Evolutionary conservation across 2,797 vertebrate genomes (phyloP).

Genomic region (Eptatretus atami): DNA sequence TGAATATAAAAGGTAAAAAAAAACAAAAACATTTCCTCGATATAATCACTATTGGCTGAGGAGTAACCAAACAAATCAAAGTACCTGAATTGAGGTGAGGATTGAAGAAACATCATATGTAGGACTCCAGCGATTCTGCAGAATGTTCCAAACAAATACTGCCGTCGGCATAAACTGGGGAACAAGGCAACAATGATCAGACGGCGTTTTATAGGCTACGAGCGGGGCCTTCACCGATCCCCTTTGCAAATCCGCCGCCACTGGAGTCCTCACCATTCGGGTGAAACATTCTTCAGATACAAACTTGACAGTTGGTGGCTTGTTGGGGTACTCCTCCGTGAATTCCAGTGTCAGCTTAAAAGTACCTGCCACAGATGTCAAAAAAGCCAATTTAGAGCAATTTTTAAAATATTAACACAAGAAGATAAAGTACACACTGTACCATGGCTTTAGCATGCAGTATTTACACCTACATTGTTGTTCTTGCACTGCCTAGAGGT

Average conservation of each 20-base stretch:
- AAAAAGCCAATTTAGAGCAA: conserved; percentile 7
- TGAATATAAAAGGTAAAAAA: neutral
- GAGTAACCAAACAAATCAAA: conserved; percentile 8
- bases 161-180: conserved; percentile 75
- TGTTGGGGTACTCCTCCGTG: conserved; percentile 98
- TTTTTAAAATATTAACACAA: neutral
- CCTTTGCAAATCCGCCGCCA: too few species aligned
- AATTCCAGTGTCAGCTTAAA: conserved; percentile 99
- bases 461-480: too few species aligned
- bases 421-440: too few species aligned
- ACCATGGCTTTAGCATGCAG: neutral
- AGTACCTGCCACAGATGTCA: conserved; percentile 31
- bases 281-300: conserved; percentile 99
- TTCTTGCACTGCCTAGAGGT: too few species aligned
- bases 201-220: too few species aligned
- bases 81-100: conserved; percentile 94
- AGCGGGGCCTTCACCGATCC: too few species aligned
- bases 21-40: conserved; percentile 5
- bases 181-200: conserved; percentile 6
- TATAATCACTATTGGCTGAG: neutral
- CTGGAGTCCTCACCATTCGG: conserved; percentile 44
- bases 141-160: conserved; percentile 99
- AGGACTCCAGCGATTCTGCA: conserved; percentile 96
- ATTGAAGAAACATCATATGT: conserved; percentile 94
- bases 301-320: conserved; percentile 91